Evolutionary conservation across 2,888 invertebrate species (phyloP), one percentile per base, ranked within the genome.

Genomic region (Stictocephala bisonia): DNA sequence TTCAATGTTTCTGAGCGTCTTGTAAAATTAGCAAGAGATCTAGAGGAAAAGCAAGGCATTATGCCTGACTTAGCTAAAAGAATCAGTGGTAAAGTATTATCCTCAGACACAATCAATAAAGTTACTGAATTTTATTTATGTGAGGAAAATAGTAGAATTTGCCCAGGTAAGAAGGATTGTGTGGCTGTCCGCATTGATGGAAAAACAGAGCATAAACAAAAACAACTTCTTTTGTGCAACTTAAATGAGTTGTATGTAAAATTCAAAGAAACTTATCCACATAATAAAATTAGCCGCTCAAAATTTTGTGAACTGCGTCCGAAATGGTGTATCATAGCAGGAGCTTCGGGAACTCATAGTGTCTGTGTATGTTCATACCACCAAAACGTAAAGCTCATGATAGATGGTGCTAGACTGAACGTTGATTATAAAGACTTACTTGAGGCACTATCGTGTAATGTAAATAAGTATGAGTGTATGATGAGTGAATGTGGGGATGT

Each of bases 391-490:
- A 64, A 64, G 31, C 18, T 64, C 18, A 64, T 64, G 64, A 18
- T 64, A 35, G 64, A 31, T 11, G 64, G 64, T 9, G 64, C 40
- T 9, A 64, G 40, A 40, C 31, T 69, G 13, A 69, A 56, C 40
- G 18, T 53, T 22, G 35, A 35, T 56, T 69, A 69, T 40, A 69
- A 51, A 69, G 53, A 69, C n/a, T 40, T 69, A 44, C 3, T 69
- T 20, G 68, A 69, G 18, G 31, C 50, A 31, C 48, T 69, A 50
- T 50, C 22, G 22, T 69, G 18, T 69, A 51, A 67, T 58, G 58
- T 58, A 58, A 64, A 64, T 64, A 64, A 41, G 41, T 64, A 64
- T 64, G 41, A 64, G 22, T 64, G 41, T 41, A 58, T 44, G 66
- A 66, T 66, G 44, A 15, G 48, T 44, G 26, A n/a, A n/a, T n/a